Conservation (phyloP, 2,113 vertebrate species). For the Paratilapia polleni region DNA sequence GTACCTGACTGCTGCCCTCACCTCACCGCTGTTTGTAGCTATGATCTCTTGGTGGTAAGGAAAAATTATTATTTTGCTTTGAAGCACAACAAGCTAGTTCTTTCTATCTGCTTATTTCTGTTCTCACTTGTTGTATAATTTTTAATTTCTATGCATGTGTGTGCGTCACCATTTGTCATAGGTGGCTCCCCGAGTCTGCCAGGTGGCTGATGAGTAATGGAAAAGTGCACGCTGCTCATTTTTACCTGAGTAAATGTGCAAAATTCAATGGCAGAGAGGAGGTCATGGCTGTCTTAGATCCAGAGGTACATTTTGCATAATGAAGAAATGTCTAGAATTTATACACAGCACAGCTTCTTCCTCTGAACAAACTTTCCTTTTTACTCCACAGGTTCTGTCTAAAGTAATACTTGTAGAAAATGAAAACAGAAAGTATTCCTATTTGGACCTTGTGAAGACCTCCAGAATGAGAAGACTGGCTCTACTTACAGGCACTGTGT, state of each 20-base stretch:
- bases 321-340: background rate
- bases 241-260: constrained; percentile 82
- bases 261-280: constrained; percentile 75
- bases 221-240: constrained; percentile 77
- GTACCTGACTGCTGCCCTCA: constrained; percentile 43
- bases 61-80: background rate
- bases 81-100: too few species aligned
- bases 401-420: constrained; percentile 54
- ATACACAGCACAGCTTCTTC: background rate
- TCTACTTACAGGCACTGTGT: constrained; percentile 48
- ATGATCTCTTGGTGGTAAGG: constrained; percentile 72
- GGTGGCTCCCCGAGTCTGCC: constrained; percentile 90
- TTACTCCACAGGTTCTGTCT: constrained; percentile 37
- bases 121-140: too few species aligned
- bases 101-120: background rate
- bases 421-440: constrained; percentile 62
- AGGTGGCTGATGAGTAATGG: constrained; percentile 88
- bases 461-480: constrained; percentile 53
- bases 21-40: constrained; percentile 55
- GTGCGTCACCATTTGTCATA: constrained; percentile 36
- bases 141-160: too few species aligned
- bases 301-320: constrained; percentile 69
- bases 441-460: constrained; percentile 64
- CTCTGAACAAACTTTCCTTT: background rate
- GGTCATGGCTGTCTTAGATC: constrained; percentile 69